These are phyloP conservation scores for Achroia grisella DNA, from an alignment of 1,140 invertebrate genomes.

Conservation along the genomic window DNA sequence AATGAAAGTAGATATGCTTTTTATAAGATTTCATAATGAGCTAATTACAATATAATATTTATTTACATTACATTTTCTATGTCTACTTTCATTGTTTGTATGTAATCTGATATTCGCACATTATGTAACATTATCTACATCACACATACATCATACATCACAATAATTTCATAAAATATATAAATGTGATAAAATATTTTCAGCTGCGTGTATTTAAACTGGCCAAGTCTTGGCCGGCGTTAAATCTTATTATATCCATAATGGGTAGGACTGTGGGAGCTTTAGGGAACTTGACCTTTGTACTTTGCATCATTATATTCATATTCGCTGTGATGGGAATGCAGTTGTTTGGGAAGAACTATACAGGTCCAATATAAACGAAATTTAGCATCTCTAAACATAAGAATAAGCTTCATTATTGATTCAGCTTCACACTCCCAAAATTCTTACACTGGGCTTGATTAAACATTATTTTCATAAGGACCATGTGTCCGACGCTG, in stretches of 20 bases:
- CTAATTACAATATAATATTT: too few species aligned
- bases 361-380: slow-evolving; percentile 80
- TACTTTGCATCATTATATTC: slow-evolving; percentile 98
- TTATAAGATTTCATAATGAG: too few species aligned
- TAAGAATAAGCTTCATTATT: slow-evolving; percentile 60
- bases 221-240: slow-evolving; percentile 98
- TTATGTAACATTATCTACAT: background rate
- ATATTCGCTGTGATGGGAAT: slow-evolving; percentile 99
- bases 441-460: slow-evolving; percentile 68
- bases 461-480: slow-evolving; percentile 60
- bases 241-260: slow-evolving; percentile 98
- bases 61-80: too few species aligned
- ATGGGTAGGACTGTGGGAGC: slow-evolving; percentile 98
- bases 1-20: too few species aligned
- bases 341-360: slow-evolving; percentile 97
- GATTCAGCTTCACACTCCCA: slow-evolving; percentile 67
- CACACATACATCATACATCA: background rate
- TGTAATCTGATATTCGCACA: background rate
- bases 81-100: background rate
- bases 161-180: slow-evolving; percentile 26
- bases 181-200: slow-evolving; percentile 70
- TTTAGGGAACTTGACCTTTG: slow-evolving; percentile 97
- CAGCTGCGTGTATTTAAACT: slow-evolving; percentile 99
- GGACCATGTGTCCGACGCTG: slow-evolving; percentile 44
- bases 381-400: slow-evolving; percentile 67